Percentiles rank a stretch among this genome's conserved stretches.
Conservation (phyloP, 92 coral and sea anemone species). For the Porites rus region DNA sequence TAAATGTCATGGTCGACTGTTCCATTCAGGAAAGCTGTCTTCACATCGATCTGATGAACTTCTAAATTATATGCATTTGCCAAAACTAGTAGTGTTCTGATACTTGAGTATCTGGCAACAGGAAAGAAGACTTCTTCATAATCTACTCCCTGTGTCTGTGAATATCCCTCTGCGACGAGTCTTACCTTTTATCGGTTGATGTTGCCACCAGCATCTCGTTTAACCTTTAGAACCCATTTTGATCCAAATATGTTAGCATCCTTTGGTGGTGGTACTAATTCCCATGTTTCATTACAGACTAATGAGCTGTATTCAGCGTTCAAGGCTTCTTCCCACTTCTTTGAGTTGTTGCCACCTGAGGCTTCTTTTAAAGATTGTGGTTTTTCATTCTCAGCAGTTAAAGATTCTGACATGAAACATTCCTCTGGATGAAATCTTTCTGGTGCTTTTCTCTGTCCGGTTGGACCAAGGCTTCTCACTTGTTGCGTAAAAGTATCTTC, state of each 20-base stretch:
- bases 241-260: conserved; percentile 38
- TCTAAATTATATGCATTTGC: conserved; percentile 66
- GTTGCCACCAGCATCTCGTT: conserved; percentile 62
- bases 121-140: conserved; percentile 73
- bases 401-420: conserved; percentile 26
- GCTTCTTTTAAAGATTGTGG: too few relatives aligned
- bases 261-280: conserved; percentile 14
- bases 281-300: too few relatives aligned
- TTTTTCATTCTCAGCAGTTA: neutral
- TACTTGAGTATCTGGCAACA: conserved; percentile 55
- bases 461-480: conserved; percentile 62
- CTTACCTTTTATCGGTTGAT: conserved; percentile 58
- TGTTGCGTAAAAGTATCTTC: conserved; percentile 43
- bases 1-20: neutral
- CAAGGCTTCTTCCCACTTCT: too few relatives aligned
- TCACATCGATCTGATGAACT: conserved; percentile 76
- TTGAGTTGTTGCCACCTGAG: too few relatives aligned
- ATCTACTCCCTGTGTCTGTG: conserved; percentile 15
- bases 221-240: conserved; percentile 73
- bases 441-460: conserved; percentile 72
- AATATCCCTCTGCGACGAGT: conserved; percentile 75
- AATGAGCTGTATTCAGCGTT: too few relatives aligned
- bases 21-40: conserved; percentile 71
- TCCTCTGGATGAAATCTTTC: conserved; percentile 65
- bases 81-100: conserved; percentile 68